phyloP scores from a whole-genome alignment of 2,797 vertebrate species.

The Neosilurus mollespiculum region DNA sequence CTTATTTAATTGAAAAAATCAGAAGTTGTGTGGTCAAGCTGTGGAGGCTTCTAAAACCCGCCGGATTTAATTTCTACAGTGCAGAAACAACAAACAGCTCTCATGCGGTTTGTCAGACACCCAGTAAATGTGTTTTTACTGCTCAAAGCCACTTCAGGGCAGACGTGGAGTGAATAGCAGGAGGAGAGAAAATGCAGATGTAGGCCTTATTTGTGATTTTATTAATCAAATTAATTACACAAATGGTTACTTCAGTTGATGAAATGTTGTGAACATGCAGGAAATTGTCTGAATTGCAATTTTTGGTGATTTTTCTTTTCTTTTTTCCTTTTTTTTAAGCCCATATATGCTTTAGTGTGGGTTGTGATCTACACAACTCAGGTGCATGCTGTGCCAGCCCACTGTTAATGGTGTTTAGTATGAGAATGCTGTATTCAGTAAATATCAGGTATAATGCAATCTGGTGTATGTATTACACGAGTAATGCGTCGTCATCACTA shows the following conservation, averaged over 20 bases:
- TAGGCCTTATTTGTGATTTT: constrained; percentile 41
- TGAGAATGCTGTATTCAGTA: constrained; percentile 28
- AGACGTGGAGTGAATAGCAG: constrained; percentile 32
- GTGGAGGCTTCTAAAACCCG: constrained; percentile 25
- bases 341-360: constrained; percentile 21
- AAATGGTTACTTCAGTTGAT: constrained; percentile 52
- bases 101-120: constrained; percentile 41
- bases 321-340: neutral
- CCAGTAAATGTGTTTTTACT: constrained; percentile 51
- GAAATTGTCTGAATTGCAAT: constrained; percentile 34
- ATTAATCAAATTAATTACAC: constrained; percentile 56
- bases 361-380: constrained; percentile 18
- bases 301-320: constrained; percentile 5
- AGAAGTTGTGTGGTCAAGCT: neutral
- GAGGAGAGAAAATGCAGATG: constrained; percentile 48
- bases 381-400: constrained; percentile 20
- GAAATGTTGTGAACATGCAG: constrained; percentile 41
- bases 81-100: constrained; percentile 39
- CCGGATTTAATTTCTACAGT: constrained; percentile 45
- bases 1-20: constrained; percentile 28
- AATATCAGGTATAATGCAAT: constrained; percentile 30
- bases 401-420: constrained; percentile 45
- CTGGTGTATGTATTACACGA: constrained; percentile 43
- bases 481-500: constrained; percentile 54
- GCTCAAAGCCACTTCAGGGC: constrained; percentile 41